Percentiles rank a stretch among this genome's conserved stretches.
These are phyloP conservation scores for Marmota flaviventris DNA, from an alignment of 2,113 vertebrate genomes.

Conservation along the genomic window DNA sequence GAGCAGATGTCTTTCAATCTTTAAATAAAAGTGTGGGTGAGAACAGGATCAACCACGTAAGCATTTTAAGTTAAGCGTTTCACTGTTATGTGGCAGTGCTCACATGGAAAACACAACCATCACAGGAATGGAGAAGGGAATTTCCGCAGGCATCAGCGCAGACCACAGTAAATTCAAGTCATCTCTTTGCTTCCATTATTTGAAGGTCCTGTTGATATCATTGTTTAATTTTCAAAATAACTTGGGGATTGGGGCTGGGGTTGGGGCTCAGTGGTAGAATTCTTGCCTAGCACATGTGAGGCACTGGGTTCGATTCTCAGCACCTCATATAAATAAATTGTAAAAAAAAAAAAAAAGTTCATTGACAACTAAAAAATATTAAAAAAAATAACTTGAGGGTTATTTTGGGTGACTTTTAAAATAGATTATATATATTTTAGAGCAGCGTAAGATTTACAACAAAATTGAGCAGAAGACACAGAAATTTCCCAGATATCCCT, in stretches of 20 bases:
- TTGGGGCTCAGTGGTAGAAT: too few relatives aligned
- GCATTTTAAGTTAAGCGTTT: neutral
- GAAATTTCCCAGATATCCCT: neutral
- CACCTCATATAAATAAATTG: too few relatives aligned
- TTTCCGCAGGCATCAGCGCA: neutral
- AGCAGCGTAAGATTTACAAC: neutral
- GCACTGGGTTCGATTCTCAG: too few relatives aligned
- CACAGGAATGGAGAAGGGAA: neutral
- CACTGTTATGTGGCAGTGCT: neutral
- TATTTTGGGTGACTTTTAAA: neutral
- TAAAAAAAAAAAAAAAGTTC: too few relatives aligned
- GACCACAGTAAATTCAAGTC: neutral
- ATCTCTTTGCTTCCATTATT: neutral
- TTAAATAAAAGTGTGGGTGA: neutral
- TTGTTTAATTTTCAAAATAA: constrained; percentile 29
- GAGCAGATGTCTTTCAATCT: neutral
- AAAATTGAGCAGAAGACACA: neutral
- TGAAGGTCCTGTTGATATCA: neutral
- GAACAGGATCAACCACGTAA: neutral
- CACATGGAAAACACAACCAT: neutral
- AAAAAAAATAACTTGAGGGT: neutral
- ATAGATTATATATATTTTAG: neutral
- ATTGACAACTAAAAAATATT: too few relatives aligned
- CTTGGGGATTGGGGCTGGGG: neutral
- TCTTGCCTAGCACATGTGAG: too few relatives aligned